These are phyloP conservation scores for Oconnorella tubifera DNA, from an alignment of 2,888 invertebrate species.

Conservation along the genomic window DNA sequence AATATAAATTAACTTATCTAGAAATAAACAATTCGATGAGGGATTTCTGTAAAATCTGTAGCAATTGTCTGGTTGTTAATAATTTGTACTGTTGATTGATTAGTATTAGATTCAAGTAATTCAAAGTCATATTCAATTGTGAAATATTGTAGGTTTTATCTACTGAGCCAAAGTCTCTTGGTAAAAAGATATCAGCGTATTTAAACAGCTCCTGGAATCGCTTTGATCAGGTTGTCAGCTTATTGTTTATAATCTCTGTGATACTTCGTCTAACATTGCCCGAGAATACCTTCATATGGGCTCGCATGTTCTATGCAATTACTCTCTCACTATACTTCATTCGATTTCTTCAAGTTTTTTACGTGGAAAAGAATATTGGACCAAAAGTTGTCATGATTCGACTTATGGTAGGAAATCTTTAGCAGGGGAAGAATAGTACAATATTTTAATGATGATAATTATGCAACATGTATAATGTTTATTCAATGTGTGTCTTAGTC, in stretches of 20 bases:
- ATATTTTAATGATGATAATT: no score
- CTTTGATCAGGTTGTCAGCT: slow-evolving; percentile 48
- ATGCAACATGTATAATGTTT: no score
- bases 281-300: slow-evolving; percentile 41
- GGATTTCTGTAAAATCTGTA: no score
- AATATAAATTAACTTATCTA: no score
- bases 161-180: slow-evolving; percentile 41
- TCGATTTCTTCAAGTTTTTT: slow-evolving; percentile 52
- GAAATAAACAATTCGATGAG: no score
- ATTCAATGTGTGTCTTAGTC: no score
- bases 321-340: slow-evolving; percentile 50
- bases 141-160: no score
- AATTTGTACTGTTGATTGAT: no score
- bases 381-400: slow-evolving; percentile 57
- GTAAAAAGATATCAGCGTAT: slow-evolving; percentile 47
- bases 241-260: slow-evolving; percentile 47
- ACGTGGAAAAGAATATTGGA: slow-evolving; percentile 51
- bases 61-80: no score
- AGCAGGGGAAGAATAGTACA: no score
- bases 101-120: no score
- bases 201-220: slow-evolving; percentile 50
- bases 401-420: slow-evolving; percentile 55
- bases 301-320: slow-evolving; percentile 48
- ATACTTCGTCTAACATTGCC: slow-evolving; percentile 43
- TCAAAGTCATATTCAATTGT: no score